phyloP scores from a whole-genome alignment of 2,113 vertebrate genomes.

The Salvelinus alpinus region DNA sequence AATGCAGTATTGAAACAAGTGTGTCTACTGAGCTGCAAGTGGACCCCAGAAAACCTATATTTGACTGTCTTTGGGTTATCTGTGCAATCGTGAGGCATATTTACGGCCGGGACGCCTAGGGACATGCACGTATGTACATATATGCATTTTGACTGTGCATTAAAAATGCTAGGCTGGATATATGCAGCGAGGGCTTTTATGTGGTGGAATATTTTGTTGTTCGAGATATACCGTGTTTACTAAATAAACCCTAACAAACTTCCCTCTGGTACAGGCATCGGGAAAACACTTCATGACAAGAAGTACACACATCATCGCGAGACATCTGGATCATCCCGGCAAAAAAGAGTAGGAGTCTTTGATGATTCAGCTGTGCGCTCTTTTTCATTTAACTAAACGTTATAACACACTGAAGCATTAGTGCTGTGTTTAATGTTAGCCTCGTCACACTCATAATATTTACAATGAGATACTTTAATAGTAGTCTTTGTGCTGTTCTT shows the following conservation, averaged over 20 bases:
- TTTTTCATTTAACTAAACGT: conserved; percentile 41
- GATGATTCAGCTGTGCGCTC: conserved; percentile 36
- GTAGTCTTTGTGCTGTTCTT: conserved; percentile 47
- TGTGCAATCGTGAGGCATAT: background rate
- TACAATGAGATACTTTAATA: conserved; percentile 53
- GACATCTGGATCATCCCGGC: conserved; percentile 55
- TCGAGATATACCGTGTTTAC: conserved; percentile 49
- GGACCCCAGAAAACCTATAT: no score
- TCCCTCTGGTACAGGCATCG: conserved; percentile 43
- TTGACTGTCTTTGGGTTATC: background rate
- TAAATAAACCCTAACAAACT: conserved; percentile 55
- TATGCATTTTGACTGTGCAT: conserved; percentile 10
- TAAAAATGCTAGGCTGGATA: conserved; percentile 1
- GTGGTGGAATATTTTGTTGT: conserved; percentile 30
- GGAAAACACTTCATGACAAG: conserved; percentile 51
- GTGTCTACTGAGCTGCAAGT: no score
- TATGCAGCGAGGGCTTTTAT: conserved; percentile 21
- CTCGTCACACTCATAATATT: conserved; percentile 55
- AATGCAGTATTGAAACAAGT: no score
- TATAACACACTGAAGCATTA: conserved; percentile 33
- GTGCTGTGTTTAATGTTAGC: conserved; percentile 50
- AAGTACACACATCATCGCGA: conserved; percentile 42
- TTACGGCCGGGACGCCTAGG: background rate
- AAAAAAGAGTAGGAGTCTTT: conserved; percentile 34
- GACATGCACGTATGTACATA: background rate